phyloP scores from a whole-genome alignment of 92 coral and sea anemone species.

The Umimayanthus kanabou region DNA sequence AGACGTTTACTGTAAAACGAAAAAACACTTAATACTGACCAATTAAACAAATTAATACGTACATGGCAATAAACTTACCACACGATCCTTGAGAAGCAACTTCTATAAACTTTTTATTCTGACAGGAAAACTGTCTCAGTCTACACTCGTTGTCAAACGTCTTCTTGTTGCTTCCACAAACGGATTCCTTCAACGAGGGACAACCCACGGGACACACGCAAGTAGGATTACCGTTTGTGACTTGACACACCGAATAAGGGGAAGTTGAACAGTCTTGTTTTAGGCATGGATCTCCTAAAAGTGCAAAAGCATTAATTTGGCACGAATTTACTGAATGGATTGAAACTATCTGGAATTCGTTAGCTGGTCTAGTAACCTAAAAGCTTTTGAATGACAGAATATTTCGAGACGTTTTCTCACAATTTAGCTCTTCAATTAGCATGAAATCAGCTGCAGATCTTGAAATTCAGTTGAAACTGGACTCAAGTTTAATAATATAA shows the following conservation, averaged over 20 bases:
- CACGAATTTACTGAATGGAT: too few relatives aligned
- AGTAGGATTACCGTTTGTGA: background rate
- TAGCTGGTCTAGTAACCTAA: too few relatives aligned
- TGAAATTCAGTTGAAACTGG: too few relatives aligned
- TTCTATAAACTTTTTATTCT: too few relatives aligned
- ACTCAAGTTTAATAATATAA: too few relatives aligned
- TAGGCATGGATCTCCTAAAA: background rate
- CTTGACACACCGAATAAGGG: background rate
- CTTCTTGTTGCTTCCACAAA: background rate
- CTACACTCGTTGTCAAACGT: background rate
- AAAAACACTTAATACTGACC: too few relatives aligned
- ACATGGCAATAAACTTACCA: background rate
- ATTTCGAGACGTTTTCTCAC: too few relatives aligned
- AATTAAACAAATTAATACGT: background rate
- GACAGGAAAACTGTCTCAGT: background rate
- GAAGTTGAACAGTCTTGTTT: background rate
- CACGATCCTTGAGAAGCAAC: background rate
- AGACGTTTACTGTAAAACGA: background rate
- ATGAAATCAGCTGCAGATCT: too few relatives aligned
- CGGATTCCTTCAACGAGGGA: background rate
- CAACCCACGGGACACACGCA: background rate
- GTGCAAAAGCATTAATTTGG: too few relatives aligned
- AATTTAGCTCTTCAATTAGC: too few relatives aligned
- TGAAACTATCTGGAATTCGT: too few relatives aligned
- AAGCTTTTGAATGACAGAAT: too few relatives aligned